Conservation (phyloP, 2,113 vertebrate genomes). For the Spea multiplicata region DNA sequence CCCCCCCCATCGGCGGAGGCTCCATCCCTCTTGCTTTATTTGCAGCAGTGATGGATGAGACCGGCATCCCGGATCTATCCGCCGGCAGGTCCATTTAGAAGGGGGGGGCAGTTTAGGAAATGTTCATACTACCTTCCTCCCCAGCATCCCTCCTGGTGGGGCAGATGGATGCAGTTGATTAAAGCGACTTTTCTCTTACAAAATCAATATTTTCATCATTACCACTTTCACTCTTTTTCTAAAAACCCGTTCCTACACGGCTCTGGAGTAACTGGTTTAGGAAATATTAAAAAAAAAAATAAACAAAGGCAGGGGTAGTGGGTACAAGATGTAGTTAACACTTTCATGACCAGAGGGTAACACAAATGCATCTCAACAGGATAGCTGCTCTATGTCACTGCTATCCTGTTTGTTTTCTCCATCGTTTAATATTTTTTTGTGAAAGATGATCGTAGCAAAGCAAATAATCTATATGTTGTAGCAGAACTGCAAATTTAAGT, state of each 20-base stretch:
- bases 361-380: too few relatives aligned
- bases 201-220: slow-evolving; percentile 39
- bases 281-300: background rate
- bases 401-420: too few relatives aligned
- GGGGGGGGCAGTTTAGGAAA: slow-evolving; percentile 10
- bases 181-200: slow-evolving; percentile 12
- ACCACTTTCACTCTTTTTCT: slow-evolving; percentile 20
- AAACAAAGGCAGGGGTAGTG: background rate
- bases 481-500: too few relatives aligned
- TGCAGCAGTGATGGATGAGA: slow-evolving; percentile 36
- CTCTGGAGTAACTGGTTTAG: background rate
- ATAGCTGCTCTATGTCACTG: too few relatives aligned
- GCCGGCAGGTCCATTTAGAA: slow-evolving; percentile 31
- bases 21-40: slow-evolving; percentile 25
- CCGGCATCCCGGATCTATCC: slow-evolving; percentile 23
- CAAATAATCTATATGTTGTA: too few relatives aligned
- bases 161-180: slow-evolving; percentile 7
- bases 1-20: background rate
- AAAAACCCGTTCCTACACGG: slow-evolving; percentile 10
- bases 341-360: too few relatives aligned
- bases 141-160: slow-evolving; percentile 5
- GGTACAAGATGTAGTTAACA: too few relatives aligned
- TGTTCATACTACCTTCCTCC: background rate
- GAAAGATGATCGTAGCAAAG: too few relatives aligned
- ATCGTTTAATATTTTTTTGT: too few relatives aligned